A percentile compares a stretch with the other conserved stretches of the same genome.
These are phyloP conservation scores for Allobates femoralis DNA, from an alignment of 2,797 vertebrate species.

Conservation along the genomic window DNA sequence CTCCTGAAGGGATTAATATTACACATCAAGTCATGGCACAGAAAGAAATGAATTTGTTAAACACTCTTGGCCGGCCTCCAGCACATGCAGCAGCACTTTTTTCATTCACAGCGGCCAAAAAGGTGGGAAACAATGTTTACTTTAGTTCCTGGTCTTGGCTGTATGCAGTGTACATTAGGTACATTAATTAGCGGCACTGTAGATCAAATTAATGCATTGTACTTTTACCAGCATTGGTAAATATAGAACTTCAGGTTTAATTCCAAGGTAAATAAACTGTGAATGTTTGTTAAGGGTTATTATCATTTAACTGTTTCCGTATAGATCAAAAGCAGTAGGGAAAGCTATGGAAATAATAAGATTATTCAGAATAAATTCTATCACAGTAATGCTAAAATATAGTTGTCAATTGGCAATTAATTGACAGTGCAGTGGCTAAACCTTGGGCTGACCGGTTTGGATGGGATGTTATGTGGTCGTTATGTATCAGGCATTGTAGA, in stretches of 20 bases:
- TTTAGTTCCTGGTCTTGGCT: slow-evolving; percentile 68
- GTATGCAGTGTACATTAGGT: slow-evolving; percentile 65
- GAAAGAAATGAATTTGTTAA: slow-evolving; percentile 69
- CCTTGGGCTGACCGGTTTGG: no score
- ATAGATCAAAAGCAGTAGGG: neutral
- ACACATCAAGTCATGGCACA: slow-evolving; percentile 65
- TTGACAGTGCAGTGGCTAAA: no score
- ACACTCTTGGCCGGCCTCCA: slow-evolving; percentile 66
- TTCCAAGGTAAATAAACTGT: slow-evolving; percentile 65
- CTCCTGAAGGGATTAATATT: slow-evolving; percentile 67
- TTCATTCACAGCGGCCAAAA: slow-evolving; percentile 64
- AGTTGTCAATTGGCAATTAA: no score
- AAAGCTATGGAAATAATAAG: neutral
- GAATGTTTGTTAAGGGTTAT: slow-evolving; percentile 41
- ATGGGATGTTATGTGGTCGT: no score
- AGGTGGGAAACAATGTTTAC: slow-evolving; percentile 69
- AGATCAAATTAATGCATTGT: slow-evolving; percentile 69
- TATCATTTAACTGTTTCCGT: slow-evolving; percentile 58
- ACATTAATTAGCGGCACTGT: slow-evolving; percentile 68
- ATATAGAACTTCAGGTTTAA: slow-evolving; percentile 59
- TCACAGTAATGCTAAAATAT: no score
- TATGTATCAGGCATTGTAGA: no score
- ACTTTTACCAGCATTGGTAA: slow-evolving; percentile 68
- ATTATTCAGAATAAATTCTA: neutral
- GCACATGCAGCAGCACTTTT: slow-evolving; percentile 66